Base-by-base conservation (phyloP, 35 echinoderm and acorn worm species). In the Diadema setosum region DNA sequence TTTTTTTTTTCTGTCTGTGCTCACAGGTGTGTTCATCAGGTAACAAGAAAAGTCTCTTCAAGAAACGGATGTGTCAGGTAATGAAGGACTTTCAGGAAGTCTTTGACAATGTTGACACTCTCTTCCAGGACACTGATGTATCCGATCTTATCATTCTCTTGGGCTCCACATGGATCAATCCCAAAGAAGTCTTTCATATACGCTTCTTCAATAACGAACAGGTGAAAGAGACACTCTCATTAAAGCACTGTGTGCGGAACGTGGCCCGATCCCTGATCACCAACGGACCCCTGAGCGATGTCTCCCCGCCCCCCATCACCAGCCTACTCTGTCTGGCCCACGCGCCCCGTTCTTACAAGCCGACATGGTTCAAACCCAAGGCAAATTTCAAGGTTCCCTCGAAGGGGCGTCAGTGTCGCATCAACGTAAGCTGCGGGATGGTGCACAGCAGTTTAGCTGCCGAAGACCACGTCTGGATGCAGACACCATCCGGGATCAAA, bases 281-380 rank as follows among this genome's bases (percentile, higher is more conserved):
- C 2, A 78, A 21, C 34, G 24, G 27, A 41, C 73, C 73, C 0
- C 40, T 78, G 4, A 41, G 73, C 7, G 73, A 78, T 36, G n/a
- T 34, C 40, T 41, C 73, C 24, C 40, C 44, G 37, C 73, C 73
- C 18, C 73, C 73, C 1, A 3, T 78, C 39, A 78, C 73, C 7
- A 78, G 44, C 73, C 24, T 78, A 41, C 27, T 78, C 33, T 18
- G 39, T 2, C 24, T 36, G 24, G 73, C 73, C 3, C 33, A 78
- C 44, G 73, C 73, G 9, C 73, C 73, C 14, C 27, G 73, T 12
- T 78, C 73, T 1, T 78, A 41, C n/a, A 78, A 39, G n/a, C 73
- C 73, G 11, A 78, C 73, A 9, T 78, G 73, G 73, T 78, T 78
- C 73, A 78, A 78, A 36, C 73, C 73, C 73, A 78, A 78, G 73